Evolutionary conservation across 2,797 vertebrate genomes (phyloP).

Genomic region (Gallinago stenura): DNA sequence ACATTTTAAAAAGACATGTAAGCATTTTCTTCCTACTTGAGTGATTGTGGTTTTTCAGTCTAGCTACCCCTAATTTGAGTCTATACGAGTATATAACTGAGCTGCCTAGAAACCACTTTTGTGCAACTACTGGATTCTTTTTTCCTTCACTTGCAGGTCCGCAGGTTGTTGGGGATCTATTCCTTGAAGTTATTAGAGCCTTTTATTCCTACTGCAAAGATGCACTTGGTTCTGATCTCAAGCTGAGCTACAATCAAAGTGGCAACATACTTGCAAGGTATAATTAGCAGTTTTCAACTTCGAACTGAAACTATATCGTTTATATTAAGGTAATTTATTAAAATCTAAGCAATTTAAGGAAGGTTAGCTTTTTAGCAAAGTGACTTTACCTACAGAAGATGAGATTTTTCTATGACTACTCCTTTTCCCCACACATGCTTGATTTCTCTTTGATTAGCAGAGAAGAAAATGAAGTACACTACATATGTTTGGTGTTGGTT

Average conservation of each 20-base stretch:
- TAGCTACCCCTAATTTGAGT: background rate
- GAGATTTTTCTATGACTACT: background rate
- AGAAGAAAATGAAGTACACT: background rate
- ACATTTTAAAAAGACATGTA: background rate
- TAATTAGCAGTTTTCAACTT: background rate
- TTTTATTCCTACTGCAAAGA: constrained; percentile 91
- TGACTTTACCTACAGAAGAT: background rate
- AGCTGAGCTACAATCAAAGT: constrained; percentile 84
- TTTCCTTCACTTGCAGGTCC: constrained; percentile 82
- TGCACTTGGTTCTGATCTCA: constrained; percentile 84
- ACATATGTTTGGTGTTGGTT: background rate
- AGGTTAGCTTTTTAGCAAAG: background rate
- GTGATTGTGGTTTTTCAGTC: background rate
- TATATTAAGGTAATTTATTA: background rate
- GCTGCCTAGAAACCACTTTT: background rate
- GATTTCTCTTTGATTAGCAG: background rate
- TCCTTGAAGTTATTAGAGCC: constrained; percentile 93
- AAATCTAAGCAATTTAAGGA: background rate
- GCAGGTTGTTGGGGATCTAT: constrained; percentile 85
- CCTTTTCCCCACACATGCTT: background rate
- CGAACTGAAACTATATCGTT: background rate
- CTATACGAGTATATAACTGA: background rate
- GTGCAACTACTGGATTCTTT: background rate
- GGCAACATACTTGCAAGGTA: constrained; percentile 88
- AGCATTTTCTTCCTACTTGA: background rate